phyloP scores from a whole-genome alignment of 1,140 invertebrate species.

The Meloidogyne exigua region DNA sequence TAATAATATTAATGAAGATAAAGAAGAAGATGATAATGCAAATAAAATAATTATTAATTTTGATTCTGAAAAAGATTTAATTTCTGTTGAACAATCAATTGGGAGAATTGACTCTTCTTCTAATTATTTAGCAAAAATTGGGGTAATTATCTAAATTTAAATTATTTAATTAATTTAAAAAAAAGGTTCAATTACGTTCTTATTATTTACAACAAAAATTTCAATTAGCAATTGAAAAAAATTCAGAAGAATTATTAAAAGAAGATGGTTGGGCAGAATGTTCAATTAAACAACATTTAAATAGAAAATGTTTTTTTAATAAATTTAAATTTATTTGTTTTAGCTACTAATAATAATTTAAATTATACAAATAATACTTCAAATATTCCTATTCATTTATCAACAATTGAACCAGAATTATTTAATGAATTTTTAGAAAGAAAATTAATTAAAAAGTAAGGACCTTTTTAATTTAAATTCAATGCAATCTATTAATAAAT shows the following conservation, averaged over 20 bases:
- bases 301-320: constrained; percentile 24
- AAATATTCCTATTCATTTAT: constrained; percentile 25
- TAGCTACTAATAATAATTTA: constrained; percentile 16
- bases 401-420: constrained; percentile 28
- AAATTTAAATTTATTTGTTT: constrained; percentile 13
- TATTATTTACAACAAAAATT: constrained; percentile 37
- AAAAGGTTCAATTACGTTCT: constrained; percentile 26
- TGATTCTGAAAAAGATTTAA: not conserved
- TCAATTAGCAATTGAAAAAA: constrained; percentile 25
- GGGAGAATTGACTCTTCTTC: not conserved
- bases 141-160: not conserved
- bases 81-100: constrained; percentile 11
- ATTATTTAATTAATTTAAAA: not conserved
- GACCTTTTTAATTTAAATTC: too few relatives aligned
- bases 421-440: constrained; percentile 25
- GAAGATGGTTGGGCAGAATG: constrained; percentile 16
- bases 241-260: not conserved
- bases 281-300: constrained; percentile 17
- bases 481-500: too few relatives aligned
- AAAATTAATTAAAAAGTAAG: constrained; percentile 23
- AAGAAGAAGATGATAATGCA: not conserved
- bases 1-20: not conserved
- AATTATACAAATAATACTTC: not conserved
- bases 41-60: not conserved
- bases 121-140: not conserved